Base-by-base conservation (phyloP, 2,113 vertebrate genomes). In the Microcebus griseorufus region DNA sequence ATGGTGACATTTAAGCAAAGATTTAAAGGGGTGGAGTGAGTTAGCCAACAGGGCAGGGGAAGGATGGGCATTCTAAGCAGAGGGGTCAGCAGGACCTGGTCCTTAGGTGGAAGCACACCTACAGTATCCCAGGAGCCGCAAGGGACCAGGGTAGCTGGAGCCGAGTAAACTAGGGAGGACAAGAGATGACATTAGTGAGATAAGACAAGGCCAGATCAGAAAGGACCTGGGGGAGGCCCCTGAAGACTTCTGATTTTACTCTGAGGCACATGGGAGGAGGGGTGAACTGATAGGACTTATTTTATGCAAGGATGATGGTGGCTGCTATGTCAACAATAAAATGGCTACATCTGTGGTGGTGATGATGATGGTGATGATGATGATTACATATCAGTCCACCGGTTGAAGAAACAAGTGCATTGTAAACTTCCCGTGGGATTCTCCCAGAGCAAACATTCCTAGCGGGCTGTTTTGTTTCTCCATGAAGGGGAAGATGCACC, bases 91-190 rank as follows among this genome's bases (percentile, higher is more conserved):
- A 3, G 17, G 4, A 27, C 82, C 37, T 25, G 34, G 45, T 37
- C 55, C n/a, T 1, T 16, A 5, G 3, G 5, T 29, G 9, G 53
- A 10, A 48, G 32, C 27, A 4, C 0, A 17, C 9, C 25, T 5
- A 17, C 42, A 2, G 70, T 64, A 64, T 79, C 18, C 16, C 3
- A 42, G 55, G 6, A 60, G 64, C 51, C 34, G 23, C n/a, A 5
- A n/a, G 6, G 34, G 53, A 42, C 18, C 22, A 32, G 29, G 17
- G 11, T 23, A 75, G 10, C 86, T 45, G 9, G 25, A 62, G 67
- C 13, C 18, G 9, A 16, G 5, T 32, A 14, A 32, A 42, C 70
- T 23, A 60, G 48, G 55, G 51, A 58, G 25, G 20, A 9, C 20
- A 6, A 9, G 27, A 70, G n/a, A 34, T 20, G 42, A 42, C 0